Evolutionary conservation across 2,797 vertebrate genomes (phyloP).

Genomic region (Pangasius sanitwongsei): DNA sequence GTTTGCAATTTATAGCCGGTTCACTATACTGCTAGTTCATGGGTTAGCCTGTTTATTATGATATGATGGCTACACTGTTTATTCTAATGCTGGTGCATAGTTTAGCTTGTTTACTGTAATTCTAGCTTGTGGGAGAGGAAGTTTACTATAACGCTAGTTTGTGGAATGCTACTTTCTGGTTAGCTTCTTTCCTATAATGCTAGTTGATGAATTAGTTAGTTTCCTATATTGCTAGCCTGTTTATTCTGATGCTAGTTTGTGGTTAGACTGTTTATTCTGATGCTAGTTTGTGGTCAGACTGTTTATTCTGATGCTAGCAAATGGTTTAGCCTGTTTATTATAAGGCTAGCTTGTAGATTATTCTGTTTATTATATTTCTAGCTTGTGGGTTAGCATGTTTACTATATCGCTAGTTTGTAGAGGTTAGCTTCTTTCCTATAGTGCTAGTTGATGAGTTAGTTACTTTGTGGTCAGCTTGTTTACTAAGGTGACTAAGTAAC

Average conservation of each 20-base stretch:
- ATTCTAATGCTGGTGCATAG: too few relatives aligned
- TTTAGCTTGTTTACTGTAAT: not conserved
- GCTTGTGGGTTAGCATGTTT: not conserved
- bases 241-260: not conserved
- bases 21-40: too few relatives aligned
- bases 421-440: not conserved
- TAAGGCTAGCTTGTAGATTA: not conserved
- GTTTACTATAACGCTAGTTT: not conserved
- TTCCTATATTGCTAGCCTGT: not conserved
- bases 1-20: too few relatives aligned
- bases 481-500: not conserved
- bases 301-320: not conserved
- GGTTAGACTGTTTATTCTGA: not conserved
- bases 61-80: too few relatives aligned
- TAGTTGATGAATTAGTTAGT: not conserved
- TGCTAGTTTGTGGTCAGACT: not conserved
- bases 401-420: not conserved
- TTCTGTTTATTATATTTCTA: not conserved
- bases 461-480: not conserved
- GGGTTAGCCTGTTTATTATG: too few relatives aligned
- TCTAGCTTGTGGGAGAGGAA: not conserved
- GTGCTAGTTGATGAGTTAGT: too few relatives aligned
- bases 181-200: not conserved
- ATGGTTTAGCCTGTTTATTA: not conserved
- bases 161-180: not conserved